Evolutionary conservation across 2,113 vertebrate species (phyloP), one percentile per base, ranked within the genome.

Genomic region (Onychostruthus taczanowskii): DNA sequence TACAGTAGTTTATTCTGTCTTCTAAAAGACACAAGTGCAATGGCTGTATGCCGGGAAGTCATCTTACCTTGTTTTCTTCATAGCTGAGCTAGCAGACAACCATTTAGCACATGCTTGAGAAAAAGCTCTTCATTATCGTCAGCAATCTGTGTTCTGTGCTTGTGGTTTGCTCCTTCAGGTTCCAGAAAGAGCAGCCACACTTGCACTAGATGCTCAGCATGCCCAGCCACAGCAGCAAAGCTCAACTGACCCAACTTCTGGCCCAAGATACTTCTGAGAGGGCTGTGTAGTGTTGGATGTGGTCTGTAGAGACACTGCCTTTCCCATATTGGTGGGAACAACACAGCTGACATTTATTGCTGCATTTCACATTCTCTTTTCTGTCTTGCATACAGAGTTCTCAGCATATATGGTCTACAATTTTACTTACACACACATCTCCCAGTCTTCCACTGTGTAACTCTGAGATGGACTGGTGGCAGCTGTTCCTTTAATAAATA

Each of bases 351-450:
- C 15, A 9, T 68, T 17, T 56, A 17, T 35, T 63, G 21, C 47
- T 91, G 30, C 0, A 0, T 85, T 82, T 75, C 61, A 67, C 12
- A 0, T 49, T 74, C 13, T 58, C 43, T 79, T 79, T 74, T 68
- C 11, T 24, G 8, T 76, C 62, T 44, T 15, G 8, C 3, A 11
- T 41, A 6, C 2, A 13, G 11, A 47, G 9, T 53, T 89, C 41
- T 5, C 0, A 0, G 58, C 33, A 5, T 39, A 28, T 24, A 8
- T 35, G 73, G 11, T 49, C 58, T 85, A n/a, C 63, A 64, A 0
- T 82, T 61, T 67, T 67, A 31, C 52, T 74, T 58, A 61, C 12
- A 16, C 49, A 18, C 16, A 3, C 1, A 9, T 74, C 27, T 85
- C 33, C 20, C 21, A 27, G 11, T 75, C 69, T 58, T 75, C 15